Evolutionary conservation across 2,888 invertebrate genomes (phyloP), one percentile per base, ranked within the genome.

Genomic region (Phytoseiulus persimilis): DNA sequence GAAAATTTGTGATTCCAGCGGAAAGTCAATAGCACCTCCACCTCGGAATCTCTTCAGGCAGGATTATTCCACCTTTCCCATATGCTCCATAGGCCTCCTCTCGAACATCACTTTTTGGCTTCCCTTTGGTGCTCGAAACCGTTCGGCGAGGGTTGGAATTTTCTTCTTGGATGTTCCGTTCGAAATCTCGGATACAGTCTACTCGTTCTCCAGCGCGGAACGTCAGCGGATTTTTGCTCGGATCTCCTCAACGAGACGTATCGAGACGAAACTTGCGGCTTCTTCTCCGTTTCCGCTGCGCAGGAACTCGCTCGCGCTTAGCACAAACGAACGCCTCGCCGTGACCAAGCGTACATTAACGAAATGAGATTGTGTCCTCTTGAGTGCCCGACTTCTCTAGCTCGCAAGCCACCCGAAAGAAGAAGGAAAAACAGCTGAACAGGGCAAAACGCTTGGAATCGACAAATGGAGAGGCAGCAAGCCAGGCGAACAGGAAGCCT

Each of bases 331-430:
- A 65, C 23, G 65, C 65, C 65, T 65, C 65, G 65, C 65, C 65
- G 65, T 65, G 65, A 65, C 65, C 65, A 65, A 65, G 65, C 65
- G 65, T 65, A 65, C 65, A 65, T 65, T 65, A 65, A 65, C 65
- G 28, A 65, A 65, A 65, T 65, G 65, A 65, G 65, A 65, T 65
- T 65, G 65, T 65, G 65, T 65, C 65, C 65, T 65, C 65, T 65
- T 65, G 65, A 65, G 65, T 65, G 65, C 11, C 65, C 65, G 65
- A 65, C 23, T 14, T 65, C 65, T 18, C 28, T 23, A 23, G 65
- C 23, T 65, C 65, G 65, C 65, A 65, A 65, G 65, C 65, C 65
- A 65, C 28, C 65, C 28, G 5, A 65, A 65, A 23, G 65, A 28
- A 65, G 65, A 65, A 18, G 18, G 18, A 65, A 65, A 65, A 65